Evolutionary conservation across 2,888 invertebrate species (phyloP).

Genomic region (Orthosia cruda): DNA sequence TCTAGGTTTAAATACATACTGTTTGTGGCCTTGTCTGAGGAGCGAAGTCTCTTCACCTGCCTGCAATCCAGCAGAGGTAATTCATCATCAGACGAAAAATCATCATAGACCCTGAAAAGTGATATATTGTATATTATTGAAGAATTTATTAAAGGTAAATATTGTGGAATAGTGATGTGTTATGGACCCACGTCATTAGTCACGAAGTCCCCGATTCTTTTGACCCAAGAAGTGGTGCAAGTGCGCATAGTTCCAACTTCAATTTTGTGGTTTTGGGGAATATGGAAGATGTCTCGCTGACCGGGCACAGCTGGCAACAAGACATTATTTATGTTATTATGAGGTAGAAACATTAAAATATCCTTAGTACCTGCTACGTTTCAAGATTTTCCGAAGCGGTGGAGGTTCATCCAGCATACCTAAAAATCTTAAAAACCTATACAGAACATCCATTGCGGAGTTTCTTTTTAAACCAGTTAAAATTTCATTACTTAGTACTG

Average conservation of each 20-base stretch:
- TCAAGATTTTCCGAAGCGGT: slow-evolving; percentile 80
- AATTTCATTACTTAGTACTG: slow-evolving; percentile 75
- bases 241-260: background rate
- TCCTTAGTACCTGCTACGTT: slow-evolving; percentile 88
- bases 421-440: slow-evolving; percentile 76
- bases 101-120: slow-evolving; percentile 85
- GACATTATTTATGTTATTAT: slow-evolving; percentile 80
- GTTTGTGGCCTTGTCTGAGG: slow-evolving; percentile 81
- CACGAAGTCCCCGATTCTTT: background rate
- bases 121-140: background rate
- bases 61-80: slow-evolving; percentile 82
- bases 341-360: slow-evolving; percentile 79
- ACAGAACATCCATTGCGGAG: slow-evolving; percentile 85
- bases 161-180: slow-evolving; percentile 2
- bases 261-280: background rate
- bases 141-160: background rate
- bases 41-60: slow-evolving; percentile 78
- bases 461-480: slow-evolving; percentile 83
- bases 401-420: slow-evolving; percentile 83
- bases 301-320: slow-evolving; percentile 2
- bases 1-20: slow-evolving; percentile 71
- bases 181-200: slow-evolving; percentile 77
- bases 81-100: slow-evolving; percentile 85
- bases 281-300: background rate
- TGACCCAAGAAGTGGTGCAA: background rate